Evolutionary conservation across 2,797 vertebrate genomes (phyloP), one percentile per base, ranked within the genome.

Genomic region (Paratrypauchen microcephalus): DNA sequence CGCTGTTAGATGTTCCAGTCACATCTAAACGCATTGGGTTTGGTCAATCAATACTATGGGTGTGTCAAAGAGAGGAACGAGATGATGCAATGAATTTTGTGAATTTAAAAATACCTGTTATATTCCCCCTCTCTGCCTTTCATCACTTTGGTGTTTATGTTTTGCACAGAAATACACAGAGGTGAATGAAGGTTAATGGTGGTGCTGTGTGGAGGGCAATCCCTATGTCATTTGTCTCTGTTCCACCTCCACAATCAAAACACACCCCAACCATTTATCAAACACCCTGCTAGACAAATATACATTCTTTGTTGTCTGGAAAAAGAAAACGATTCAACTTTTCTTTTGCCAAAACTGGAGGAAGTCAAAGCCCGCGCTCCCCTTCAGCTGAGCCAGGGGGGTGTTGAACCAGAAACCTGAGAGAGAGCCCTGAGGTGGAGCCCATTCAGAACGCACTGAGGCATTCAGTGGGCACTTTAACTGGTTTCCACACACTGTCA

Each of bases 221-320:
- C 39, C 47, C 70, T 69, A 61, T 58, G 66, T 75, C 68, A 85
- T 90, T 83, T 73, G 80, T 90, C 85, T 77, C 69, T 4, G 65
- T 65, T 74, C 50, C 71, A 81, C 30, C 52, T 56, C 67, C 71
- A 61, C 64, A 64, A 61, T 30, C 45, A 30, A 76, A 1, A 73
- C 60, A 81, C 55, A 67, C 68, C 18, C 72, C 63, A 79, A 47
- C 1, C 12, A 71, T 70, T 57, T n/a, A 59, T 60, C 32, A 59
- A 65, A 68, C 73, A 69, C 30, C 45, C 30, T 1, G 32, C 23
- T 1, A 21, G 32, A 59, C 52, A 65, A 52, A 65, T 68, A 65
- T 52, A 50, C 48, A 15, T 55, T 2, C 26, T 32, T 64, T 21
- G n/a, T 39, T 28, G 36, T 21, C 61, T 50, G 3, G 19, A 55